Conservation (phyloP, 2,113 vertebrate species). For the Nothoprocta pentlandii region DNA sequence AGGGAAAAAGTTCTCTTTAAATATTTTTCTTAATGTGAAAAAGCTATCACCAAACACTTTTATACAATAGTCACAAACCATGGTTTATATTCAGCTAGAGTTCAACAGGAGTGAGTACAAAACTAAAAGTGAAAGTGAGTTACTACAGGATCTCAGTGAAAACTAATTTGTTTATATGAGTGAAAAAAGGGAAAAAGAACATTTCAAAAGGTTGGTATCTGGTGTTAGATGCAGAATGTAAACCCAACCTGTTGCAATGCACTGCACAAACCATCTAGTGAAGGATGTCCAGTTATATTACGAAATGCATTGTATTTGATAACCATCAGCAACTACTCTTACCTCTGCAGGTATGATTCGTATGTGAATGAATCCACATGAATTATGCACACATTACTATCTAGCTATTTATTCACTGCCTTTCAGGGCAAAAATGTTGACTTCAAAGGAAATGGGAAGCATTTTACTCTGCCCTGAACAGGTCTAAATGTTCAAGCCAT, state of each 20-base stretch:
- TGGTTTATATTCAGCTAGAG: not conserved
- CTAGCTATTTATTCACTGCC: not conserved
- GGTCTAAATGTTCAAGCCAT: not conserved
- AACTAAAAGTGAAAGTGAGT: not conserved
- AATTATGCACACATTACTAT: not conserved
- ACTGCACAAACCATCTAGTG: not conserved
- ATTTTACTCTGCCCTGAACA: not conserved
- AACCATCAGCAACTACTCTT: not conserved
- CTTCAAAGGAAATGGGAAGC: not conserved
- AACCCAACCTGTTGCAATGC: not conserved
- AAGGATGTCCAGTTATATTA: not conserved
- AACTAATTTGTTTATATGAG: not conserved
- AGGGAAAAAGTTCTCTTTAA: not conserved
- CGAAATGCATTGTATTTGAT: not conserved
- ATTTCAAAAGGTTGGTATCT: not conserved
- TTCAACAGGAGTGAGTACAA: not conserved
- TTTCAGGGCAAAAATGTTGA: rapidly evolving
- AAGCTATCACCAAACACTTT: slow-evolving; percentile 27
- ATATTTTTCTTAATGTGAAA: slow-evolving; percentile 8
- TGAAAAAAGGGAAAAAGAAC: not conserved
- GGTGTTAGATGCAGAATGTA: not conserved
- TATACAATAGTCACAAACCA: not conserved
- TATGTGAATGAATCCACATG: rapidly evolving
- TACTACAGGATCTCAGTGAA: slow-evolving; percentile 11
- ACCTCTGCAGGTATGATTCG: not conserved